Evolutionary conservation across 1,140 invertebrate species (phyloP).

Genomic region (Octopus bimaculoides): DNA sequence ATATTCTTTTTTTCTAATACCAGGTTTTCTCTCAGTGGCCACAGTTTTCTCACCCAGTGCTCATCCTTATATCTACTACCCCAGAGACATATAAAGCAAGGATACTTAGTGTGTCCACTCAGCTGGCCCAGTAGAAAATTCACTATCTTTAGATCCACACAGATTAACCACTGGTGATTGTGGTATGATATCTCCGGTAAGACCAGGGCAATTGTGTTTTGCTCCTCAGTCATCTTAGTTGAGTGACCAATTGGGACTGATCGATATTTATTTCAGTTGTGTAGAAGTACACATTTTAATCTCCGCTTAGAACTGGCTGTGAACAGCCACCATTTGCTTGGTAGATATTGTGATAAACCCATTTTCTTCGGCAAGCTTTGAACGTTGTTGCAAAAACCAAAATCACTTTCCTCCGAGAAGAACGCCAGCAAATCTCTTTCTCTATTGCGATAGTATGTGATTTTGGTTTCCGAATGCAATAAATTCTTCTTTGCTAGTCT

Average conservation of each 20-base stretch:
- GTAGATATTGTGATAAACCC: too few relatives aligned
- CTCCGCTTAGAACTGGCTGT: too few relatives aligned
- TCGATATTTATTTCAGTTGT: background rate
- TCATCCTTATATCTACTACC: background rate
- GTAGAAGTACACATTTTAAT: background rate
- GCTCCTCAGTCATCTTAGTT: background rate
- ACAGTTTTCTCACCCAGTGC: background rate
- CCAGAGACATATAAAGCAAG: background rate
- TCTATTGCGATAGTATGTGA: too few relatives aligned
- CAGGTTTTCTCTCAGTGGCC: background rate
- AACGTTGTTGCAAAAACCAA: too few relatives aligned
- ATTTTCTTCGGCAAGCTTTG: too few relatives aligned
- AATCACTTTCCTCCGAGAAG: too few relatives aligned
- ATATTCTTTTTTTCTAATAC: background rate
- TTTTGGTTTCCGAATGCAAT: too few relatives aligned
- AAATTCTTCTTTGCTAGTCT: too few relatives aligned
- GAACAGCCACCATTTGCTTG: too few relatives aligned
- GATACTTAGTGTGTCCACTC: too few relatives aligned
- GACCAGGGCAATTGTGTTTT: background rate
- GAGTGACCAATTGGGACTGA: background rate
- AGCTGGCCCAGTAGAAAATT: too few relatives aligned
- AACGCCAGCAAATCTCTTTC: too few relatives aligned
- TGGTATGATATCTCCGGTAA: background rate
- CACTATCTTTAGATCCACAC: background rate
- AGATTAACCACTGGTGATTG: conserved; percentile 1